Percentiles rank a stretch among this genome's conserved stretches.
phyloP scores from a whole-genome alignment of 1,140 invertebrate genomes.

The Gonioctena quinquepunctata region DNA sequence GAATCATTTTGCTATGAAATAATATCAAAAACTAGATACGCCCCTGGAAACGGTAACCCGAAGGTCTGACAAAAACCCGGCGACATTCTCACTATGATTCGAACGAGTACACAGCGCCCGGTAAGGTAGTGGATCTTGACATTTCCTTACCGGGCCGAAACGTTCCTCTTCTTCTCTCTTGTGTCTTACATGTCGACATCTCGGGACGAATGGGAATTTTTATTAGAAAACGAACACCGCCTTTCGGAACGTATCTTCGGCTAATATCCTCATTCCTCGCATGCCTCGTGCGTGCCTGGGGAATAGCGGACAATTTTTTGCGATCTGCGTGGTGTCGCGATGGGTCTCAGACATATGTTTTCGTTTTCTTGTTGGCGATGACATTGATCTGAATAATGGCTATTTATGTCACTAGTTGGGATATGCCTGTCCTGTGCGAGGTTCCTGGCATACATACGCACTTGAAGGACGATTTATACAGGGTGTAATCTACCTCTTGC shows the following conservation, averaged over 20 bases:
- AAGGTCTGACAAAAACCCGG: background rate
- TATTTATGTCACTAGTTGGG: background rate
- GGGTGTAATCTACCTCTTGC: too few species aligned
- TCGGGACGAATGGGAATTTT: slow-evolving; percentile 20
- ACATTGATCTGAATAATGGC: background rate
- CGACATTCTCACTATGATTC: background rate
- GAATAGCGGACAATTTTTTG: slow-evolving; percentile 11
- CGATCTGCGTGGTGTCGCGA: background rate
- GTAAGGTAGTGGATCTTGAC: background rate
- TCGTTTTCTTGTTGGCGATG: background rate
- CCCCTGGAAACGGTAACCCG: background rate
- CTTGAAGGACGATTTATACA: too few species aligned
- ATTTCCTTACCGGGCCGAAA: background rate
- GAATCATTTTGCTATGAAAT: too few species aligned
- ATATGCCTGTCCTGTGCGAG: too few species aligned
- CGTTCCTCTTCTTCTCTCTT: background rate
- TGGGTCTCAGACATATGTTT: background rate
- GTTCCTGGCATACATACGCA: too few species aligned
- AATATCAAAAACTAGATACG: too few species aligned
- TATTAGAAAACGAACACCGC: slow-evolving; percentile 23
- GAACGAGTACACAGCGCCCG: background rate
- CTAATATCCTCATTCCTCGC: slow-evolving; percentile 10
- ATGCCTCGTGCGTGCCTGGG: background rate
- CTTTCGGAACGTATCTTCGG: background rate
- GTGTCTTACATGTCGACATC: background rate